A percentile compares a stretch with the other conserved stretches of the same genome.
phyloP scores from a whole-genome alignment of 2,888 invertebrate species.

The Drosophila putrida region DNA sequence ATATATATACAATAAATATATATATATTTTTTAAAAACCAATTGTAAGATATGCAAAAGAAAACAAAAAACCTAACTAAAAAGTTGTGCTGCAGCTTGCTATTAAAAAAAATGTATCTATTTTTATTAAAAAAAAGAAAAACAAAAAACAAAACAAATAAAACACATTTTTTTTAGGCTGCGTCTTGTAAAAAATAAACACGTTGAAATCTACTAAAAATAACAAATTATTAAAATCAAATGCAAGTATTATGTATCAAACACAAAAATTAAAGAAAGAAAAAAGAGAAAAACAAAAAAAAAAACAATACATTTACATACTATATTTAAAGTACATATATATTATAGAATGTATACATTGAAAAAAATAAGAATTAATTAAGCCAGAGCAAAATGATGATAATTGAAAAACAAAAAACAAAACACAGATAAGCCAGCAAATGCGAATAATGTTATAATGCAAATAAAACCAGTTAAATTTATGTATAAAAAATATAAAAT shows the following conservation, averaged over 20 bases:
- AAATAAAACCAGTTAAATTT: conserved; percentile 50
- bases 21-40: conserved; percentile 44
- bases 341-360: conserved; percentile 32
- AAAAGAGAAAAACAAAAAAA: conserved; percentile 10
- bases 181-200: conserved; percentile 37
- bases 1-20: conserved; percentile 18
- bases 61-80: conserved; percentile 10
- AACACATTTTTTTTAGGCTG: conserved; percentile 23
- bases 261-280: conserved; percentile 32
- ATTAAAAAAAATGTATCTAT: conserved; percentile 50
- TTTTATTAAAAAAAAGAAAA: conserved; percentile 42
- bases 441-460: conserved; percentile 51
- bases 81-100: conserved; percentile 60
- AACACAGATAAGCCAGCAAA: conserved; percentile 42
- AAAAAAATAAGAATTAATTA: conserved; percentile 11
- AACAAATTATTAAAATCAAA: conserved; percentile 46
- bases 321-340: conserved; percentile 38
- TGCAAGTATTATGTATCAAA: conserved; percentile 62
- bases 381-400: conserved; percentile 22
- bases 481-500: conserved; percentile 51
- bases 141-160: neutral
- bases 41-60: conserved; percentile 50
- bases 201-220: conserved; percentile 35
- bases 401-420: conserved; percentile 20
- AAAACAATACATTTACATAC: conserved; percentile 18